Evolutionary conservation across 2,113 vertebrate genomes (phyloP).

Genomic region (Saguinus midas): DNA sequence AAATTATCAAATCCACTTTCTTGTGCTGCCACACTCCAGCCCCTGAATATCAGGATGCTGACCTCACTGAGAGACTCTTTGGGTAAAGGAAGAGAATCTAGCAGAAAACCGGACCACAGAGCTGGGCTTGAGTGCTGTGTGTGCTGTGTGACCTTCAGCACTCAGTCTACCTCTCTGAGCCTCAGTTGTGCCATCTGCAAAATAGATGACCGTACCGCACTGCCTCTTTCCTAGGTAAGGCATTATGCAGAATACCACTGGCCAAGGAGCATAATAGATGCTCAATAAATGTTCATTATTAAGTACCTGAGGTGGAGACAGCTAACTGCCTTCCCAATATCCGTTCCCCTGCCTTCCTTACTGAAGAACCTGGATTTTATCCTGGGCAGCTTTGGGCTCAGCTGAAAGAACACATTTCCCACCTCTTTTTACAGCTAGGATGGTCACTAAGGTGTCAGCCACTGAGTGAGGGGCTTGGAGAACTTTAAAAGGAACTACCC

Average conservation of each 20-base stretch:
- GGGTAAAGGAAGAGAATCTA: background rate
- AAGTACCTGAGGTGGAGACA: background rate
- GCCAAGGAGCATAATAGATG: accelerated
- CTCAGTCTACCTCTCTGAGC: background rate
- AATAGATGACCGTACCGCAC: accelerated
- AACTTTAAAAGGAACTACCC: no score
- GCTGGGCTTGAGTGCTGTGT: background rate
- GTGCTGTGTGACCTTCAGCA: background rate
- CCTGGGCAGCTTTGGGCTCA: accelerated
- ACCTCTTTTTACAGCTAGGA: background rate
- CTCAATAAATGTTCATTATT: accelerated
- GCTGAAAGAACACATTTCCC: background rate
- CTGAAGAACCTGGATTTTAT: background rate
- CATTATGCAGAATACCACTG: accelerated
- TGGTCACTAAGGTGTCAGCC: accelerated
- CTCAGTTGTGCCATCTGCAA: background rate
- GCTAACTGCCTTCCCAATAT: background rate
- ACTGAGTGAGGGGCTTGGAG: accelerated
- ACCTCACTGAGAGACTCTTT: accelerated
- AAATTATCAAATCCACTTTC: background rate
- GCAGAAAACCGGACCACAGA: background rate
- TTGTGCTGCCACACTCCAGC: accelerated
- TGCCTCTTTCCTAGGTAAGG: background rate
- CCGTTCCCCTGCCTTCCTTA: no score
- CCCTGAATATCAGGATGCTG: background rate